phyloP scores from a whole-genome alignment of 64 coral and sea anemone species.

The Cladopsammia gracilis region DNA sequence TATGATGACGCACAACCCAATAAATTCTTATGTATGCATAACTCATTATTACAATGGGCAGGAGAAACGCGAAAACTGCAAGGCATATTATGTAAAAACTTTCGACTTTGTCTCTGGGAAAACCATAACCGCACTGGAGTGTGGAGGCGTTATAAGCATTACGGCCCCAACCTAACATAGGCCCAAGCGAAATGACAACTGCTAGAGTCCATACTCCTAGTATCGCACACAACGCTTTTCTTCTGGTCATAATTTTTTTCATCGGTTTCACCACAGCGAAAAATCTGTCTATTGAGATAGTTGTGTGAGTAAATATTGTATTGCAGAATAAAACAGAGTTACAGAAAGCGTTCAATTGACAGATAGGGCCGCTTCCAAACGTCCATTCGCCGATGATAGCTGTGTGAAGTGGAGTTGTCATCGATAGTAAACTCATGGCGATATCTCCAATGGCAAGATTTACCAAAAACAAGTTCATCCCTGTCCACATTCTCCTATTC shows the following conservation, averaged over 20 bases:
- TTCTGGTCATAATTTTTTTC: constrained; percentile 83
- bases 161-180: constrained; percentile 81
- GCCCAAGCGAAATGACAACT: constrained; percentile 72
- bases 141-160: constrained; percentile 80
- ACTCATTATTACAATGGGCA: constrained; percentile 80
- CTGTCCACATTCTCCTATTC: constrained; percentile 90
- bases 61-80: constrained; percentile 69
- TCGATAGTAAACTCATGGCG: constrained; percentile 77
- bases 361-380: constrained; percentile 54
- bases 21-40: constrained; percentile 80
- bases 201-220: constrained; percentile 77
- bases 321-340: constrained; percentile 85
- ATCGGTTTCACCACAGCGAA: constrained; percentile 85
- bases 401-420: constrained; percentile 75
- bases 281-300: constrained; percentile 88
- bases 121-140: constrained; percentile 85
- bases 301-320: constrained; percentile 92
- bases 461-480: constrained; percentile 91
- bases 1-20: constrained; percentile 53
- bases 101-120: constrained; percentile 72
- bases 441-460: constrained; percentile 87
- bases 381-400: constrained; percentile 70
- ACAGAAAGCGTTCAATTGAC: constrained; percentile 77
- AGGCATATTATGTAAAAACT: constrained; percentile 79
- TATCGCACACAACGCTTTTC: constrained; percentile 70